A percentile compares a stretch with the other conserved stretches of the same genome.
Conservation (phyloP, 2,888 invertebrate species). For the Epicampocera succincta region DNA sequence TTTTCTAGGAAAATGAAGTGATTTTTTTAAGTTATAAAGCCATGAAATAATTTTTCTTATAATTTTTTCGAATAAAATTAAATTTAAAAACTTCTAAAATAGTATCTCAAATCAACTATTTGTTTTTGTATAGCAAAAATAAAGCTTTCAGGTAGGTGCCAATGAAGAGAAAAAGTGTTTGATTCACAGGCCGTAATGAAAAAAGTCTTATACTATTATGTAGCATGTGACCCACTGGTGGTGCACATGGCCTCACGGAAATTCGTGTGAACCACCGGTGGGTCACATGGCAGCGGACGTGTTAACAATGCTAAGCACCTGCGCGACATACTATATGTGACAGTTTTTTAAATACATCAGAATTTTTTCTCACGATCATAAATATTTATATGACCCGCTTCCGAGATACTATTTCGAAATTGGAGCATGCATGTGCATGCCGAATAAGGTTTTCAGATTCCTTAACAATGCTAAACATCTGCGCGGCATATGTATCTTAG, state of each 20-base stretch:
- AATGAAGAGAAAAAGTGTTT: slow-evolving; percentile 21
- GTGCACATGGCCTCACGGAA: slow-evolving; percentile 26
- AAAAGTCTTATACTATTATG: slow-evolving; percentile 11
- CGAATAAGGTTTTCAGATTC: too few relatives aligned
- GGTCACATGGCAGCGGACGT: too few relatives aligned
- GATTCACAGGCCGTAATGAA: slow-evolving; percentile 14
- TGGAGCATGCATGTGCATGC: too few relatives aligned
- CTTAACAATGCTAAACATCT: too few relatives aligned
- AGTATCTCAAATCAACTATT: slow-evolving; percentile 9
- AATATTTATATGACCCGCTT: too few relatives aligned
- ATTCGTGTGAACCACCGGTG: slow-evolving; percentile 25
- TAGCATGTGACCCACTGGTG: slow-evolving; percentile 21
- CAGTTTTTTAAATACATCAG: too few relatives aligned
- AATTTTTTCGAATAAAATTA: neutral
- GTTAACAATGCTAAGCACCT: too few relatives aligned
- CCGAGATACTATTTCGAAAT: too few relatives aligned
- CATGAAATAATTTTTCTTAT: too few relatives aligned
- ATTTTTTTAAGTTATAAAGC: neutral
- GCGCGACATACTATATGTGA: too few relatives aligned
- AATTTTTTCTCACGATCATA: too few relatives aligned
- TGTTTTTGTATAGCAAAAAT: slow-evolving; percentile 9
- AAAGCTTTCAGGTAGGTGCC: slow-evolving; percentile 22
- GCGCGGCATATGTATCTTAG: too few relatives aligned
- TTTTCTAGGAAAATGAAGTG: slow-evolving; percentile 22
- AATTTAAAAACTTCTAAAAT: neutral